Evolutionary conservation across 2,888 invertebrate genomes (phyloP), one percentile per base, ranked within the genome.

Genomic region (Ornithoptera alexandrae): DNA sequence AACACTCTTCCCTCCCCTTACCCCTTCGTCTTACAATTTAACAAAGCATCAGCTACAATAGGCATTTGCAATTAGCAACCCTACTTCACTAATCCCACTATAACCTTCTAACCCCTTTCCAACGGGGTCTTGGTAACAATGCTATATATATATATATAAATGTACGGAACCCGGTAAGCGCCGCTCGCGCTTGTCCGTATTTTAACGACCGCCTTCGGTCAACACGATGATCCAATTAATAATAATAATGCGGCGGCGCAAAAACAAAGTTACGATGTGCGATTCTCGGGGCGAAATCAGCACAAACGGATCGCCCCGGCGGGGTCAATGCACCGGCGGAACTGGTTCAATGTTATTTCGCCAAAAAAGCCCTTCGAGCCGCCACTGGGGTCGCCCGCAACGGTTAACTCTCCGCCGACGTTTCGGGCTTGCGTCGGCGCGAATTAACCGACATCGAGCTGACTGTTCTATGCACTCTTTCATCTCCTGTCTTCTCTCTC

Each of bases 221-320:
- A 73, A 81, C 84, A 79, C 82, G 76, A 81, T 89, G 91, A 87
- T 90, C 90, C 91, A 92, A 90, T 91, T 91, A 92, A 90, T 91
- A 92, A 89, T 87, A 89, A 89, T 88, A 89, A 86, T 79, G 84
- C 78, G 77, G 78, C 78, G 74, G 24, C 71, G 84, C 83, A 90
- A 90, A 90, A 91, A 88, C 88, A 86, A 87, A 79, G 85, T 84
- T 82, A 82, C 86, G 82, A 86, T 78, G 88, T 89, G 90, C 88
- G 88, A 91, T 86, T 90, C 89, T 86, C 83, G 85, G 80, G 75
- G 83, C 87, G 82, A 88, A 91, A 88, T 89, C 86, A 82, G 87
- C 85, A 80, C 84, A 86, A 87, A 90, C 88, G 82, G 89, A 85
- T 77, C 81, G 88, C 87, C 74, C 79, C 84, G 69, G 24, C 50